Percentiles rank a stretch among this genome's conserved stretches.
Conservation (phyloP, 1,140 invertebrate genomes). For the Drosophila athabasca region DNA sequence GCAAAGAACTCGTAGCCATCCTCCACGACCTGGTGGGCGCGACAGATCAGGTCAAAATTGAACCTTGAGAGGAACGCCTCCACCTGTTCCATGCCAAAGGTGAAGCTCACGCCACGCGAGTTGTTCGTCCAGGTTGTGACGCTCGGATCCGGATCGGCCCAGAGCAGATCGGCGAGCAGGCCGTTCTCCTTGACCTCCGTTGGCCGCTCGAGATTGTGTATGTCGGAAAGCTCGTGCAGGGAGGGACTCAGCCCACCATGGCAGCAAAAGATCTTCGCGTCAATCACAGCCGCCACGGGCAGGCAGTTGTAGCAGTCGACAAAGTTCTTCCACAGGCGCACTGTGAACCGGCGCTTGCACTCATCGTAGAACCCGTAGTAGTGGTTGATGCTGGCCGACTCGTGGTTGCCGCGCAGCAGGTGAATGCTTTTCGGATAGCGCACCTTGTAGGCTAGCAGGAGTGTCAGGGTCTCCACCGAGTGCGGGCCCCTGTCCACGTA, state of each 20-base stretch:
- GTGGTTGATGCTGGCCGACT: constrained; percentile 88
- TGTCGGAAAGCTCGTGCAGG: constrained; percentile 94
- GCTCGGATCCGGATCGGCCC: constrained; percentile 98
- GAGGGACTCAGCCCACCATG: constrained; percentile 95
- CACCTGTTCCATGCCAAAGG: constrained; percentile 95
- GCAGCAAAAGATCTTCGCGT: constrained; percentile 98
- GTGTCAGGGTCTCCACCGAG: constrained; percentile 94
- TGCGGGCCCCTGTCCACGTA: constrained; percentile 93
- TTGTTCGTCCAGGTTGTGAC: constrained; percentile 95
- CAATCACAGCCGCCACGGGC: constrained; percentile 96
- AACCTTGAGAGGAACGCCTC: constrained; percentile 96
- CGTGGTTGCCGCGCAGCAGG: constrained; percentile 88
- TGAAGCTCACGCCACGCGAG: constrained; percentile 97
- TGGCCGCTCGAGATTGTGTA: constrained; percentile 93
- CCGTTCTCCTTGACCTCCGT: constrained; percentile 95
- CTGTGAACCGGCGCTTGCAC: constrained; percentile 97
- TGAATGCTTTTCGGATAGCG: constrained; percentile 94
- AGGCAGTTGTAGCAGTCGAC: constrained; percentile 85
- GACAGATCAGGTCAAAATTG: constrained; percentile 96
- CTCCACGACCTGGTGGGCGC: constrained; percentile 98
- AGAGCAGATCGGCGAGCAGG: constrained; percentile 96
- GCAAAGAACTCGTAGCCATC: constrained; percentile 99
- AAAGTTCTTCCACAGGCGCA: constrained; percentile 99
- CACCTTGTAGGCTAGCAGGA: constrained; percentile 97
- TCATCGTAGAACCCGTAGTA: constrained; percentile 97